Conservation (phyloP, 1,140 invertebrate species). For the Galleria mellonella region DNA sequence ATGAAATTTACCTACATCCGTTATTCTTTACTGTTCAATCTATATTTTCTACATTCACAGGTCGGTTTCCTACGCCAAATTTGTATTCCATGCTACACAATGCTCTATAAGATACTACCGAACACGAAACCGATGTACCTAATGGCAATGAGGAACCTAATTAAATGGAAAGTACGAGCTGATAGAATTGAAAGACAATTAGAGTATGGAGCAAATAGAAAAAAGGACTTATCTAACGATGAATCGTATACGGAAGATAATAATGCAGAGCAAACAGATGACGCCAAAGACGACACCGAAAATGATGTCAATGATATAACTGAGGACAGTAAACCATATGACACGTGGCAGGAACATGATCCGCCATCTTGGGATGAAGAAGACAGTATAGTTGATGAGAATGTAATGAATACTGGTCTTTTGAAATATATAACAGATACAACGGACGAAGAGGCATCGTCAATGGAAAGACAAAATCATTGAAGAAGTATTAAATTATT, state of each 20-base stretch:
- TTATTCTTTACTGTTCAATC: neutral
- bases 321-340: too few species aligned
- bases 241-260: neutral
- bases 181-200: constrained; percentile 11
- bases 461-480: too few species aligned
- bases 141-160: constrained; percentile 78
- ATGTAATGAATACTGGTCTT: too few species aligned
- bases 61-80: constrained; percentile 87
- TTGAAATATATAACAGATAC: too few species aligned
- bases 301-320: too few species aligned
- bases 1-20: too few species aligned
- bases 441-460: too few species aligned
- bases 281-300: too few species aligned
- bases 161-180: constrained; percentile 75
- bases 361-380: too few species aligned
- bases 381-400: too few species aligned
- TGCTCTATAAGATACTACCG: constrained; percentile 81
- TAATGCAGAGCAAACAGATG: neutral
- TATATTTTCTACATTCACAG: constrained; percentile 54
- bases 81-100: constrained; percentile 86
- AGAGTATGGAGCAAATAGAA: neutral
- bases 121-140: constrained; percentile 81
- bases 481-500: too few species aligned
- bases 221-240: constrained; percentile 7
- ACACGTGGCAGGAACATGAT: too few species aligned